A percentile compares a stretch with the other conserved stretches of the same genome.
Evolutionary conservation across 1,140 invertebrate genomes (phyloP).

Genomic region (Hypothenemus hampei): DNA sequence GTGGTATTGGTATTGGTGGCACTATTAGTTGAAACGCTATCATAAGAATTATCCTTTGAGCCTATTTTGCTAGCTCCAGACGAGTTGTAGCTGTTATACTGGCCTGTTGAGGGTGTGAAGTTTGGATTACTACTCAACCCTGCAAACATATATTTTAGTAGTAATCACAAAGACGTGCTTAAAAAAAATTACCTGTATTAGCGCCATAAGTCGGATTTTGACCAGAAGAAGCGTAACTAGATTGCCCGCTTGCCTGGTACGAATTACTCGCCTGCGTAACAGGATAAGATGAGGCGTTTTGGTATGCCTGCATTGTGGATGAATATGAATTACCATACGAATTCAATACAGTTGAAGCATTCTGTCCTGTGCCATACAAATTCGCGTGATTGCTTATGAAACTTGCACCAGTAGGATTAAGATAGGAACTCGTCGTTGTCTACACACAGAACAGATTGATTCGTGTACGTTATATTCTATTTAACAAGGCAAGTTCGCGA

Average conservation of each 20-base stretch:
- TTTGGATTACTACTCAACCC: slow-evolving; percentile 38
- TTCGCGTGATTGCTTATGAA: slow-evolving; percentile 37
- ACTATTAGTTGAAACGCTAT: slow-evolving; percentile 50
- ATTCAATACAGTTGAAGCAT: slow-evolving; percentile 26
- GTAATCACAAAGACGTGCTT: too few relatives aligned
- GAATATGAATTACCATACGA: slow-evolving; percentile 14
- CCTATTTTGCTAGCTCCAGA: slow-evolving; percentile 47
- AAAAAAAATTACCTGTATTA: too few relatives aligned
- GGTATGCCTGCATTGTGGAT: slow-evolving; percentile 25
- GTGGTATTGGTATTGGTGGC: slow-evolving; percentile 48
- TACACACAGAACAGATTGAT: too few relatives aligned
- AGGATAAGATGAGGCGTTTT: slow-evolving; percentile 36
- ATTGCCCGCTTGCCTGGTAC: slow-evolving; percentile 36
- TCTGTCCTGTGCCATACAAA: slow-evolving; percentile 2
- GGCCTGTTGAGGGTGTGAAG: slow-evolving; percentile 36
- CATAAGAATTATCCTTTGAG: slow-evolving; percentile 47
- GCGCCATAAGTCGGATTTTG: slow-evolving; percentile 38
- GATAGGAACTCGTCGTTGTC: slow-evolving; percentile 40
- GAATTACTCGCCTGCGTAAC: too few relatives aligned
- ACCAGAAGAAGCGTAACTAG: slow-evolving; percentile 22
- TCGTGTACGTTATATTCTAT: too few relatives aligned
- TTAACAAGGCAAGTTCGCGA: too few relatives aligned
- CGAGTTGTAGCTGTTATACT: slow-evolving; percentile 45
- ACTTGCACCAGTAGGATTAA: slow-evolving; percentile 30
- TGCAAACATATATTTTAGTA: too few relatives aligned